A percentile compares a stretch with the other conserved stretches of the same genome.
phyloP scores from a whole-genome alignment of 1,140 invertebrate species.

The Trachymyrmex septentrionalis region DNA sequence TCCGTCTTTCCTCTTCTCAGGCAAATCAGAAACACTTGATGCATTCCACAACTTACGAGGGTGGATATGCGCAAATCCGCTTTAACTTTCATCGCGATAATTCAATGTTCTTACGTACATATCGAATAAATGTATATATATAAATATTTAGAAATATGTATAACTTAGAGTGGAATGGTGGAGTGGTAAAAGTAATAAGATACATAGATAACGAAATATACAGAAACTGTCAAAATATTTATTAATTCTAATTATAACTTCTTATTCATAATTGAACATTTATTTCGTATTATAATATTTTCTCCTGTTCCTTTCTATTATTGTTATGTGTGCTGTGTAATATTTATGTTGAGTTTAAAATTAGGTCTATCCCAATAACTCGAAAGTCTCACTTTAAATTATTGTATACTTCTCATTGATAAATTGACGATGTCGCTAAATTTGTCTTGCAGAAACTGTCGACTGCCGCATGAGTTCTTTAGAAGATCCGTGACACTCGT shows the following conservation, averaged over 20 bases:
- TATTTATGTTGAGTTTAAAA: slow-evolving; percentile 25
- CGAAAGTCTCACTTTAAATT: background rate
- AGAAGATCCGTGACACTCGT: slow-evolving; percentile 18
- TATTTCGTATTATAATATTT: background rate
- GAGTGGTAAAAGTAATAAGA: background rate
- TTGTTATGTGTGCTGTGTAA: background rate
- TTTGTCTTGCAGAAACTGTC: slow-evolving; percentile 6
- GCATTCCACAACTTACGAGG: slow-evolving; percentile 36
- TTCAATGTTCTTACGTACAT: slow-evolving; percentile 10
- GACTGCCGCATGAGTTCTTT: background rate
- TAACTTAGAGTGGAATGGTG: background rate
- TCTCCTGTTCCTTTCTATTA: background rate
- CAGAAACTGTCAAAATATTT: slow-evolving; percentile 1
- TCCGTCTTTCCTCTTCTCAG: slow-evolving; percentile 23
- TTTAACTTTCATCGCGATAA: slow-evolving; percentile 52
- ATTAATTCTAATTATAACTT: background rate
- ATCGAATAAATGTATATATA: background rate
- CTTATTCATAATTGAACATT: slow-evolving; percentile 6
- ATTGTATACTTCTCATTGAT: background rate
- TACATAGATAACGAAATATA: background rate
- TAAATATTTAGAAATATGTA: background rate
- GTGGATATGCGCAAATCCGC: slow-evolving; percentile 20
- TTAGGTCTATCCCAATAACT: background rate
- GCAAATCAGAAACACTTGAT: slow-evolving; percentile 56
- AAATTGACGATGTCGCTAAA: slow-evolving; percentile 26